Conservation (phyloP, 2,888 invertebrate species). For the Eilema sororculum region DNA sequence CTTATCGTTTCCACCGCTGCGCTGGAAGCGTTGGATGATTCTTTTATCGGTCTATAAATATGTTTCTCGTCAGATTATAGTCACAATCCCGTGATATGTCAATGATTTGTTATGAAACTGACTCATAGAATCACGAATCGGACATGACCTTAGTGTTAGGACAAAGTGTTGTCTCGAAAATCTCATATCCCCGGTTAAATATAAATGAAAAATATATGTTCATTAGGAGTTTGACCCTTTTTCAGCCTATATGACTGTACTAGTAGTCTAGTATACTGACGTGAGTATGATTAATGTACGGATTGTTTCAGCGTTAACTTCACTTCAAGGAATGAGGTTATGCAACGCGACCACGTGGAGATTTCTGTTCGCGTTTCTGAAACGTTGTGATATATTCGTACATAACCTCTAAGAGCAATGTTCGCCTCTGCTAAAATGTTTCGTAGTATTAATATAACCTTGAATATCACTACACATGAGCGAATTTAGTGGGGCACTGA, state of each 20-base stretch:
- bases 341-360: conserved; percentile 17
- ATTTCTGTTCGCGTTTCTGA: conserved; percentile 14
- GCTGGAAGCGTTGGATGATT: not conserved
- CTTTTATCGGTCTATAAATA: not conserved
- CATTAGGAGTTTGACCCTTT: too few relatives aligned
- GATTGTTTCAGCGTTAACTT: not conserved
- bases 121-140: not conserved
- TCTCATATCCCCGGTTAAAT: too few relatives aligned
- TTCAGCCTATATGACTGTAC: too few relatives aligned
- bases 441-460: conserved; percentile 70
- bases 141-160: not conserved
- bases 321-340: conserved; percentile 9
- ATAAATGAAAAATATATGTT: too few relatives aligned
- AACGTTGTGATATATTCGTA: conserved; percentile 41
- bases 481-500: conserved; percentile 43
- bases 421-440: conserved; percentile 58
- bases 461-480: conserved; percentile 56
- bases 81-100: not conserved
- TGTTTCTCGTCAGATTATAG: not conserved
- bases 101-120: not conserved
- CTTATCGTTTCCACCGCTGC: not conserved
- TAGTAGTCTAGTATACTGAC: too few relatives aligned
- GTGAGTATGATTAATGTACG: not conserved
- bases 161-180: too few relatives aligned
- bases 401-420: conserved; percentile 46